phyloP scores from a whole-genome alignment of 2,113 vertebrate species.

The Coptodon bakossiorum region DNA sequence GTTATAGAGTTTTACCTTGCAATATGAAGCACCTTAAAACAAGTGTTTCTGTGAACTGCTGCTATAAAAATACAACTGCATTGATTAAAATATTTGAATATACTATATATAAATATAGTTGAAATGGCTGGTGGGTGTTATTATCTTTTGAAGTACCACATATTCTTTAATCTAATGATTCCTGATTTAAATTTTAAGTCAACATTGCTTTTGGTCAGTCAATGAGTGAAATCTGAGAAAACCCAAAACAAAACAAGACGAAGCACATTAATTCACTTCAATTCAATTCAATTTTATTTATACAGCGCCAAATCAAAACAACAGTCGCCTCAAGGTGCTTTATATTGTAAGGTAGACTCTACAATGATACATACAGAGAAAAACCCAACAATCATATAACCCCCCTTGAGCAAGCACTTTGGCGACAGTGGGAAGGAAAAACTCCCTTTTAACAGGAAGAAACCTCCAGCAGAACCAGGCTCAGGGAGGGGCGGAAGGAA shows the following conservation, averaged over 20 bases:
- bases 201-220: not conserved
- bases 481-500: not conserved
- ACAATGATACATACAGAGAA: accelerated
- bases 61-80: not conserved
- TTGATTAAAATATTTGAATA: not conserved
- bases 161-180: not conserved
- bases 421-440: accelerated
- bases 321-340: not conserved
- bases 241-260: not conserved
- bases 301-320: accelerated
- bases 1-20: not conserved
- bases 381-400: not conserved
- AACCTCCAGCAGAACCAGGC: accelerated
- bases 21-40: not conserved
- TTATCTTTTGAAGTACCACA: not conserved
- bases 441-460: not conserved
- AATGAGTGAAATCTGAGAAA: not conserved
- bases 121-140: not conserved
- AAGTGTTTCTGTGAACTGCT: not conserved
- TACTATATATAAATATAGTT: not conserved
- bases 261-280: not conserved
- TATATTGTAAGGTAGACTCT: accelerated
- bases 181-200: not conserved
- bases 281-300: not conserved
- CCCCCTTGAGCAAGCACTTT: not conserved